A percentile compares a stretch with the other conserved stretches of the same genome.
phyloP scores from a whole-genome alignment of 2,113 vertebrate species.

The Saguinus imperator region DNA sequence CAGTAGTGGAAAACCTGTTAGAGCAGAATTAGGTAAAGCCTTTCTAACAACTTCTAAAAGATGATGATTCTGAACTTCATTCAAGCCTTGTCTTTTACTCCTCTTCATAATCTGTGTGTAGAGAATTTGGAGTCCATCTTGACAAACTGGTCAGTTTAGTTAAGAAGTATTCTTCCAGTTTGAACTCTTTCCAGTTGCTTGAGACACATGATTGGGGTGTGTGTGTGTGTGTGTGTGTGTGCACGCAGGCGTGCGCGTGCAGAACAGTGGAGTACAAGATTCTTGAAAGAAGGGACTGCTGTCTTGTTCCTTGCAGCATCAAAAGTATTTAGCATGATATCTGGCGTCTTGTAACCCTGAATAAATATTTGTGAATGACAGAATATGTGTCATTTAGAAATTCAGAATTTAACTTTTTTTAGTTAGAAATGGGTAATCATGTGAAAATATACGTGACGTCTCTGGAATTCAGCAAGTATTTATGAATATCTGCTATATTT shows the following conservation, averaged over 20 bases:
- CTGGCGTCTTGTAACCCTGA: background rate
- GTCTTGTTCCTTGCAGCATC: background rate
- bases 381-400: background rate
- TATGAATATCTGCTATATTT: background rate
- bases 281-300: background rate
- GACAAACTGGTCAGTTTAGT: constrained; percentile 29
- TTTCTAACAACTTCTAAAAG: background rate
- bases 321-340: background rate
- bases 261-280: background rate
- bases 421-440: background rate
- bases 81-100: background rate
- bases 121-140: constrained; percentile 35
- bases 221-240: accelerated
- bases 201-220: background rate
- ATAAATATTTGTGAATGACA: constrained; percentile 23
- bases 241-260: background rate
- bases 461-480: background rate
- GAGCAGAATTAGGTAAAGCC: constrained; percentile 13
- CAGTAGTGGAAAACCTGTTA: constrained; percentile 7
- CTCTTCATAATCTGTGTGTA: background rate
- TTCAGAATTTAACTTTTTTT: background rate
- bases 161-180: background rate
- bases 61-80: background rate
- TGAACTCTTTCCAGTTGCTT: constrained; percentile 6
- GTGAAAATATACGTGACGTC: background rate